Base-by-base conservation (phyloP, 2,888 invertebrate species). In the Andrena hattorfiana region DNA sequence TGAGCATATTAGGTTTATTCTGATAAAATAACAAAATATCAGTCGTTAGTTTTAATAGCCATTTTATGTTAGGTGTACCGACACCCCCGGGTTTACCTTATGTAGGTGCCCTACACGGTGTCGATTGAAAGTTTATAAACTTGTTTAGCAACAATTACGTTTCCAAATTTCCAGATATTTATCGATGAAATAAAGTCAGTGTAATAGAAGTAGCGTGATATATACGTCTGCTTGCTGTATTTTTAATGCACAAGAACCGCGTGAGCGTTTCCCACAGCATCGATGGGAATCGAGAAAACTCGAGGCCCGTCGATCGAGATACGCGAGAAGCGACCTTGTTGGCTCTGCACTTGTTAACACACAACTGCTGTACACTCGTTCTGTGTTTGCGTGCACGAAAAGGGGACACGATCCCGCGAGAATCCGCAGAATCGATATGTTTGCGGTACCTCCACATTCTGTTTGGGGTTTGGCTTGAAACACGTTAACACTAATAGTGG, bases 261-360 rank as follows among this genome's bases (percentile, higher is more conserved):
- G 13, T 8, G 32, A 28, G 2, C 20, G 30, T 68, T 70, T 59
- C 35, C 60, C 30, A 23, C 10, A 42, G 35, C 49, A 23, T 28
- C 2, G n/a, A 32, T n/a, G 32, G 71, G 60, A 73, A 30, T 32
- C 32, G n/a, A 30, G 69, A 49, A 70, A 70, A 73, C 62, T 20
- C n/a, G 42, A 10, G 32, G 54, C 66, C 48, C 35, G 23, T 68
- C 54, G 42, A 49, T 69, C 30, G 64, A 49, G 59, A 35, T 42
- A 54, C 42, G 26, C 28, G 32, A 30, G 56, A 62, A 49, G 5
- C 63, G 74, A 70, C 83, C 81, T 83, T 81, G 81, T 35, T 54
- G 20, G 8, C 4, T 35, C n/a, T 80, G 67, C 81, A 81, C 77
- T 83, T 83, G 83, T 81, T 77, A 72, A 81, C 32, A 83, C 77